phyloP scores from a whole-genome alignment of 1,140 invertebrate genomes.

The Carcinoscorpius rotundicauda region DNA sequence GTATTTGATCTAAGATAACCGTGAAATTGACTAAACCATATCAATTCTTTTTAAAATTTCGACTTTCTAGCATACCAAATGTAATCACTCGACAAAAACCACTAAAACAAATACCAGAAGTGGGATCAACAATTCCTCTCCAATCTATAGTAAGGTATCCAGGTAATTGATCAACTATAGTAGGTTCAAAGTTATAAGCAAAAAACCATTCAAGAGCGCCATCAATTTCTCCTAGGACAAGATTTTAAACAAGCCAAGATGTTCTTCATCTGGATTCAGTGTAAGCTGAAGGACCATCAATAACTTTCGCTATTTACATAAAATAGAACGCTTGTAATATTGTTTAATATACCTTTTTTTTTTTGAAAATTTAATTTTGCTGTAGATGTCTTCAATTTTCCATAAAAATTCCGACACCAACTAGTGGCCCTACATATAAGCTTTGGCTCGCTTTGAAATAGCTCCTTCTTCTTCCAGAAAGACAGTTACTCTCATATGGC shows the following conservation, averaged over 20 bases:
- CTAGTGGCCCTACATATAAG: slow-evolving; percentile 16
- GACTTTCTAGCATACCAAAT: slow-evolving; percentile 1
- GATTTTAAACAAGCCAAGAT: slow-evolving; percentile 16
- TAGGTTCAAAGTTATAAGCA: slow-evolving; percentile 17
- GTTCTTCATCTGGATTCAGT: slow-evolving; percentile 8
- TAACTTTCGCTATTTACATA: slow-evolving; percentile 18
- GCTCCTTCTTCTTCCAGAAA: slow-evolving; percentile 4
- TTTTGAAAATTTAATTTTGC: background rate
- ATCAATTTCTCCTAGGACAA: slow-evolving; percentile 18
- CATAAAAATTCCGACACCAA: slow-evolving; percentile 20
- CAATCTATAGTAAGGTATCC: background rate
- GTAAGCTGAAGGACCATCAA: slow-evolving; percentile 17
- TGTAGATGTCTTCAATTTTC: slow-evolving; percentile 14
- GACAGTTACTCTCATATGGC: slow-evolving; percentile 9
- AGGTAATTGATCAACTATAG: slow-evolving; percentile 16
- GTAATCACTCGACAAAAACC: slow-evolving; percentile 9
- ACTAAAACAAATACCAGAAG: slow-evolving; percentile 1
- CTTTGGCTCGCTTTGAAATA: slow-evolving; percentile 8
- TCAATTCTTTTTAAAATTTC: slow-evolving; percentile 3
- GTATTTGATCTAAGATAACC: slow-evolving; percentile 10
- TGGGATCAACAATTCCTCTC: background rate
- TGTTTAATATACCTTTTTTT: slow-evolving; percentile 1
- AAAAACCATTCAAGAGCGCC: slow-evolving; percentile 19
- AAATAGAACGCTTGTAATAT: slow-evolving; percentile 14
- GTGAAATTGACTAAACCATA: slow-evolving; percentile 3